Evolutionary conservation across 2,888 invertebrate species (phyloP).

Genomic region (Tortricodes alternella): DNA sequence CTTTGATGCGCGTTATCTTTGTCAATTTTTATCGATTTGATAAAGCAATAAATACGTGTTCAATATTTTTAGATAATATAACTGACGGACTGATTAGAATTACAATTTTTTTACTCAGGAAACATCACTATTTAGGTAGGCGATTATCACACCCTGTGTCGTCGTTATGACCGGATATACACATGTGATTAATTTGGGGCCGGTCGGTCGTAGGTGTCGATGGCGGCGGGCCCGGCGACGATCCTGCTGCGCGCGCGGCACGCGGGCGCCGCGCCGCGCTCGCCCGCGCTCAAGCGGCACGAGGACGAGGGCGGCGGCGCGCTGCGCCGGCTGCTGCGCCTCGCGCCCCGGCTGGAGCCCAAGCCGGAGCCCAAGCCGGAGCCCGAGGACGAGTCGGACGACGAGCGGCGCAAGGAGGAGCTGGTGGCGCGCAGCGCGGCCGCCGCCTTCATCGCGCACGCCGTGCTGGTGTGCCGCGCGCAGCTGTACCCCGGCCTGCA

Average conservation of each 20-base stretch:
- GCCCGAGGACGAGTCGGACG: constrained; percentile 5
- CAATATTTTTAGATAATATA: too few relatives aligned
- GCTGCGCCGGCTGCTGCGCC: constrained; percentile 45
- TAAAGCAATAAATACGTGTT: too few relatives aligned
- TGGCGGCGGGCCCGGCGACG: constrained; percentile 60
- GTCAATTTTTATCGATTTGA: too few relatives aligned
- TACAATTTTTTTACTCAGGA: too few relatives aligned
- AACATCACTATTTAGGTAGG: too few relatives aligned
- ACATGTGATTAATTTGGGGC: too few relatives aligned
- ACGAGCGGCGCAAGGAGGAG: neutral
- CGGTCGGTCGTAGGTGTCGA: constrained; percentile 53
- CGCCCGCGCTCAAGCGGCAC: constrained; percentile 37
- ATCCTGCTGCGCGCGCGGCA: constrained; percentile 50
- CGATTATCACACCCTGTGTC: too few relatives aligned
- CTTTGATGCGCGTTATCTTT: too few relatives aligned
- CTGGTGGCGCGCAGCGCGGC: constrained; percentile 51
- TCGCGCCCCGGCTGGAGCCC: constrained; percentile 45
- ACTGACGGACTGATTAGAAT: too few relatives aligned
- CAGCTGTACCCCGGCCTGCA: constrained; percentile 83
- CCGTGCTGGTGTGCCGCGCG: constrained; percentile 71
- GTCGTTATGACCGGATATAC: neutral
- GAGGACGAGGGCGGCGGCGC: constrained; percentile 35
- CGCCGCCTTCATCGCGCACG: constrained; percentile 72
- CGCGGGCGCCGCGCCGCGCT: constrained; percentile 28
- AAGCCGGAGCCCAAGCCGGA: constrained; percentile 28